Base-by-base conservation (phyloP, 2,113 vertebrate species). In the Numenius arquata region DNA sequence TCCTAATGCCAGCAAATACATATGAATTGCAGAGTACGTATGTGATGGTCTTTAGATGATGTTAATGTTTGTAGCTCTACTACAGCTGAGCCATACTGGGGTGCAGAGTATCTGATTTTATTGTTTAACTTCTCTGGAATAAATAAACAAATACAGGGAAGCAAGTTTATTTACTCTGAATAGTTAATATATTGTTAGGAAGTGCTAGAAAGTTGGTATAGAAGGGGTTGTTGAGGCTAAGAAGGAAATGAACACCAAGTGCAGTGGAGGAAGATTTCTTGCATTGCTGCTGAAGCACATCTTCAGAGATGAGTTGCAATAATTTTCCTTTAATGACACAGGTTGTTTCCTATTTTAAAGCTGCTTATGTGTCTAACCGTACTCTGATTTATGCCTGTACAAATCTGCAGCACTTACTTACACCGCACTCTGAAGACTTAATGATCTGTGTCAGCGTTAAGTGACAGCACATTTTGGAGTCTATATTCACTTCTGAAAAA, bases 281-380 rank as follows among this genome's bases (percentile, higher is more conserved):
- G 5, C n/a, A 6, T 16, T 2, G 3, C 45, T 79, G 55, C 48
- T 0, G 0, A 82, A 79, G 23, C 9, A 27, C n/a, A 61, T 41
- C 62, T 91, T 48, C 72, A 74, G 21, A 32, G 21, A 73, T 14
- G 41, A 63, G 45, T 34, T 65, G 52, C 40, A 52, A 34, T 47
- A 19, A 22, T 45, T 80, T 75, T 78, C 27, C 32, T 68, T 76
- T 34, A 76, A 52, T 18, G 27, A 45, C 65, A 56, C 0, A 1
- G 26, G 29, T 16, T 38, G 8, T 38, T 95, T 89, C 45, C 74
- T 25, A 7, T 38, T 82, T 85, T 62, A 53, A 85, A 95, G 66
- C 38, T 85, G 43, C 71, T 87, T 74, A 9, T 71, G 23, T 41
- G 10, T 56, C 56, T 81, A 25, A 50, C n/a, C 11, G 2, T 25